phyloP scores from a whole-genome alignment of 2,888 invertebrate genomes.

The Pegoplata infirma region DNA sequence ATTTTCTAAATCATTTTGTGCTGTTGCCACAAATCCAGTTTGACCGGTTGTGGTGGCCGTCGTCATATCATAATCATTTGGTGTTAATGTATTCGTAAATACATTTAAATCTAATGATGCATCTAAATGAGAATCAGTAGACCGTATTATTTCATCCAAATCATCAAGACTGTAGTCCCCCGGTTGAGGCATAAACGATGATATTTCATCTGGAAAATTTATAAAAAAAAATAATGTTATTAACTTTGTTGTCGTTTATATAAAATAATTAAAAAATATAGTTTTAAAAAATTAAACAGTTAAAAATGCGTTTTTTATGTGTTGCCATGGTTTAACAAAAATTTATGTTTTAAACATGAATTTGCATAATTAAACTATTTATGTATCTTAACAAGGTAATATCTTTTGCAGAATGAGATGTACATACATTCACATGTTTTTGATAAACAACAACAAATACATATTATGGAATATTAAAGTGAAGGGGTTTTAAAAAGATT shows the following conservation, averaged over 20 bases:
- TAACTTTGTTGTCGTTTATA: too few species aligned
- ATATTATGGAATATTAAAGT: too few species aligned
- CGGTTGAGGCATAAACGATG: constrained; percentile 68
- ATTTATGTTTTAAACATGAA: constrained; percentile 15
- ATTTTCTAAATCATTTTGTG: constrained; percentile 26
- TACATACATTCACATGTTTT: too few species aligned
- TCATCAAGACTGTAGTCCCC: constrained; percentile 70
- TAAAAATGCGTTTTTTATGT: not conserved
- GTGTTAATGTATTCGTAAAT: constrained; percentile 31
- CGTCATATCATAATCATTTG: constrained; percentile 44
- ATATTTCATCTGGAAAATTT: constrained; percentile 68
- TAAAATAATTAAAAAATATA: not conserved
- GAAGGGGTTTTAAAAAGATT: too few species aligned
- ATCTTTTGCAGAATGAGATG: not conserved
- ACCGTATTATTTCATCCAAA: constrained; percentile 72
- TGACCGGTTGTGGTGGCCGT: not conserved
- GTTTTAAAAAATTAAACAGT: not conserved
- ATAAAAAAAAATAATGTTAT: too few species aligned
- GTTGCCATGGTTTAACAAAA: not conserved
- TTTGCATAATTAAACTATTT: constrained; percentile 28
- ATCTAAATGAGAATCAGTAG: constrained; percentile 70
- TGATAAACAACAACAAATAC: too few species aligned
- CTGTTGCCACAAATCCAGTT: not conserved
- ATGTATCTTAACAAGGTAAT: constrained; percentile 17
- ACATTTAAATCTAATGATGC: constrained; percentile 67